These are phyloP conservation scores for Cotesia vestalis DNA, from an alignment of 1,140 invertebrate species.

Conservation along the genomic window DNA sequence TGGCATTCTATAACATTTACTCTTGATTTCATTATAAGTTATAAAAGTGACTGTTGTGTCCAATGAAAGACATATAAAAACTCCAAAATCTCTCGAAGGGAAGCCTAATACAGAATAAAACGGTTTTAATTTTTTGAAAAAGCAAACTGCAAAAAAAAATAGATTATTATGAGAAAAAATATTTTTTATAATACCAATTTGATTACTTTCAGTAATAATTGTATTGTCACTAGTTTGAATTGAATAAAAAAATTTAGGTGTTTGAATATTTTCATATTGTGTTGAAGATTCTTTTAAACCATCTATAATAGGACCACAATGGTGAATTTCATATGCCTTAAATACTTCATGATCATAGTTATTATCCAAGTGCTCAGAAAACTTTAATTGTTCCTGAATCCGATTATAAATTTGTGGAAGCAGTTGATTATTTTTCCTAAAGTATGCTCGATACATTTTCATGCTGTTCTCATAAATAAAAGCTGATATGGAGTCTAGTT, in stretches of 20 bases:
- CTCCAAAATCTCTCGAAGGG: not conserved
- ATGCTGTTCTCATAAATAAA: constrained; percentile 64
- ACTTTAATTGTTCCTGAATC: not conserved
- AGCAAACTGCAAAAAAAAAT: not conserved
- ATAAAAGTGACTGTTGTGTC: not conserved
- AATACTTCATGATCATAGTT: not conserved
- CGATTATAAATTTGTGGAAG: constrained; percentile 45
- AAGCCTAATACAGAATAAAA: not conserved
- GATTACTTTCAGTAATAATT: not conserved
- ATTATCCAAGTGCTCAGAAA: not conserved
- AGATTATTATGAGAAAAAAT: not conserved
- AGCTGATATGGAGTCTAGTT: constrained; percentile 55
- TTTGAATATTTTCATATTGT: not conserved
- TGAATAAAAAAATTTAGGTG: not conserved
- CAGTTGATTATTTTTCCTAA: constrained; percentile 42
- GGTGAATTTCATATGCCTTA: not conserved
- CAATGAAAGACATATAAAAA: not conserved
- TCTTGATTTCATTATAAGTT: not conserved
- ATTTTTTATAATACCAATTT: constrained; percentile 16
- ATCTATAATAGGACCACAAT: not conserved
- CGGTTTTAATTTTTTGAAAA: not conserved
- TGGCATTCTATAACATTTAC: constrained; percentile 3
- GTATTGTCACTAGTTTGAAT: not conserved
- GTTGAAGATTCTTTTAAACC: not conserved
- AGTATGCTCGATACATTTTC: constrained; percentile 48